phyloP scores from a whole-genome alignment of 92 coral and sea anemone genomes.

The Metridium senile region DNA sequence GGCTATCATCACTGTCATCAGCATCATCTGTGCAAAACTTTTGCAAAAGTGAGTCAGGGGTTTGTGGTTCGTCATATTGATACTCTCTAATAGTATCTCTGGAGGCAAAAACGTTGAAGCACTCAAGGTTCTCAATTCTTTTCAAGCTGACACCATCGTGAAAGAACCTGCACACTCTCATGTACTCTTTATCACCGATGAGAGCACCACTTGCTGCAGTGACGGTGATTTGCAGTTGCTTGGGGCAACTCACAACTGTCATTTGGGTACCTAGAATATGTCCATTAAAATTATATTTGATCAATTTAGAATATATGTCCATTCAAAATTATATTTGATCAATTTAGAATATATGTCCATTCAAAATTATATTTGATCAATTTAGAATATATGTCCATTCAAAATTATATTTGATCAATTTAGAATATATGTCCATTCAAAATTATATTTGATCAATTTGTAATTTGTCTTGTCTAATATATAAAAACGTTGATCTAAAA shows the following conservation, averaged over 20 bases:
- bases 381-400: too few relatives aligned
- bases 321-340: too few relatives aligned
- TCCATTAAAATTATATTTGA: too few relatives aligned
- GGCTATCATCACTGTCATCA: slow-evolving; percentile 30
- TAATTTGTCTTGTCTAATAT: too few relatives aligned
- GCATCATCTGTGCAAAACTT: neutral
- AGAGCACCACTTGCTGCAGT: slow-evolving; percentile 86
- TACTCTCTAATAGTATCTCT: slow-evolving; percentile 82
- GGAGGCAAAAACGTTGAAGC: slow-evolving; percentile 80
- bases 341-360: too few relatives aligned
- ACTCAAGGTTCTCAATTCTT: slow-evolving; percentile 77
- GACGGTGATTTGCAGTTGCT: slow-evolving; percentile 74
- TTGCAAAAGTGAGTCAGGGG: neutral
- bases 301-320: too few relatives aligned
- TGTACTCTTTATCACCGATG: slow-evolving; percentile 83
- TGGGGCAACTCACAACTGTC: slow-evolving; percentile 87
- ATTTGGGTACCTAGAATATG: slow-evolving; percentile 26
- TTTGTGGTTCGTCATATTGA: slow-evolving; percentile 51
- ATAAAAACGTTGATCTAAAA: too few relatives aligned
- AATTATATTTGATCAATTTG: too few relatives aligned
- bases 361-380: too few relatives aligned
- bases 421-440: too few relatives aligned
- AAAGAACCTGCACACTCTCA: slow-evolving; percentile 74
- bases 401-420: too few relatives aligned
- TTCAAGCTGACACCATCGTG: slow-evolving; percentile 82